A percentile compares a stretch with the other conserved stretches of the same genome.
Evolutionary conservation across 2,113 vertebrate genomes (phyloP).

Genomic region (Apodemus sylvaticus): DNA sequence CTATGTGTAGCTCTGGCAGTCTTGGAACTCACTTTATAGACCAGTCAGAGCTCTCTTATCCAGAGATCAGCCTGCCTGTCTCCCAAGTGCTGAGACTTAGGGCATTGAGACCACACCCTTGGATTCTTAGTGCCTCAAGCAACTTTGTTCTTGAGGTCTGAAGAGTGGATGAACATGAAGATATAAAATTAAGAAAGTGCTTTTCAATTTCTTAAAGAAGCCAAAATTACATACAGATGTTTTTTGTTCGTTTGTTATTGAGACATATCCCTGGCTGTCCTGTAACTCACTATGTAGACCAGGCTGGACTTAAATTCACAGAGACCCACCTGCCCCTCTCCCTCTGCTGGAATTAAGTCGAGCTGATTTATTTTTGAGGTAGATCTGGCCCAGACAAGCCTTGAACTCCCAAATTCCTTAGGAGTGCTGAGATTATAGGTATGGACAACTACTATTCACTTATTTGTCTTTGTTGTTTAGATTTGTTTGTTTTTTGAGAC

Average conservation of each 20-base stretch:
- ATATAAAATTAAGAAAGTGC: constrained; percentile 30
- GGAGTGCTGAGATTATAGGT: not conserved
- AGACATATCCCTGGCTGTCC: not conserved
- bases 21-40: not conserved
- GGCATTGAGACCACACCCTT: not conserved
- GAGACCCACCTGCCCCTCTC: not conserved
- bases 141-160: constrained; percentile 43
- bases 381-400: not conserved
- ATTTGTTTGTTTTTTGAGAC: not conserved
- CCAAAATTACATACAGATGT: not conserved
- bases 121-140: not conserved
- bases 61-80: not conserved
- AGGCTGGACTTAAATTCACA: not conserved
- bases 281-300: not conserved
- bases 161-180: constrained; percentile 21
- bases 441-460: not conserved
- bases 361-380: not conserved
- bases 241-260: not conserved
- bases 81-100: not conserved
- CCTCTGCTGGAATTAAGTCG: not conserved
- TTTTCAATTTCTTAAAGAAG: constrained; percentile 23
- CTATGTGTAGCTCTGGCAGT: not conserved
- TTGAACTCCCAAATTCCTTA: not conserved
- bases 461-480: too few species aligned
- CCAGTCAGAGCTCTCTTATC: not conserved